Base-by-base conservation (phyloP, 2,888 invertebrate genomes). In the Catocala fraxini region DNA sequence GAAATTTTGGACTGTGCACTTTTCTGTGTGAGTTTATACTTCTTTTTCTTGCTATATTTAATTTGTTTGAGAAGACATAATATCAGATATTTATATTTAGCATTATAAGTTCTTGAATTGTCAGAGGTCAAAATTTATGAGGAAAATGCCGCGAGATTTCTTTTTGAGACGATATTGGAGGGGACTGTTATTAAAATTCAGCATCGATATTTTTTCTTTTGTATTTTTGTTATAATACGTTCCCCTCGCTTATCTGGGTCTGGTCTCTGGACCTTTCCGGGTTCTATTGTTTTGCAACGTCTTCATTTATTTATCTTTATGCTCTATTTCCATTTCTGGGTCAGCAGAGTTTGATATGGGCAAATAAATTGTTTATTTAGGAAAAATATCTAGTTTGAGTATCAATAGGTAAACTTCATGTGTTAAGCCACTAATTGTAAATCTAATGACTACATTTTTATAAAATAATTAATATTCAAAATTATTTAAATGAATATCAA, bases 271-370 rank as follows among this genome's bases (percentile, higher is more conserved):
- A 45, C 25, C 51, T 51, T 35, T 25, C 51, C 39, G 7, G 52
- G 1, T 6, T 51, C 51, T 42, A 59, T 56, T 63, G 52, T 59
- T 71, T 41, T 11, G 42, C 43, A 67, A 51, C 35, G 56, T 64
- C 57, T 52, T 57, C 48, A 67, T 63, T 35, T 43, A 41, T 7
- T 63, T 59, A 68, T 60, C 47, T 53, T 53, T 51, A 35, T 15
- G 34, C 39, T 67, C 25, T 59, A 67, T 61, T 56, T 61, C 51
- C 45, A 47, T 57, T 56, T 49, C 15, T 43, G 39, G 39, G 33
- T 6, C 53, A 43, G 43, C n/a, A 4, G 25, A 39, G 1, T 15
- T 51, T 39, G 35, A 9, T 39, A 39, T 7, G 35, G 35, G 35
- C 6, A 39, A 39, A 39, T 39, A 39, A 6, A 39, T 39, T 39